A percentile compares a stretch with the other conserved stretches of the same genome.
phyloP scores from a whole-genome alignment of 2,113 vertebrate genomes.

The Cercopithecus mona region DNA sequence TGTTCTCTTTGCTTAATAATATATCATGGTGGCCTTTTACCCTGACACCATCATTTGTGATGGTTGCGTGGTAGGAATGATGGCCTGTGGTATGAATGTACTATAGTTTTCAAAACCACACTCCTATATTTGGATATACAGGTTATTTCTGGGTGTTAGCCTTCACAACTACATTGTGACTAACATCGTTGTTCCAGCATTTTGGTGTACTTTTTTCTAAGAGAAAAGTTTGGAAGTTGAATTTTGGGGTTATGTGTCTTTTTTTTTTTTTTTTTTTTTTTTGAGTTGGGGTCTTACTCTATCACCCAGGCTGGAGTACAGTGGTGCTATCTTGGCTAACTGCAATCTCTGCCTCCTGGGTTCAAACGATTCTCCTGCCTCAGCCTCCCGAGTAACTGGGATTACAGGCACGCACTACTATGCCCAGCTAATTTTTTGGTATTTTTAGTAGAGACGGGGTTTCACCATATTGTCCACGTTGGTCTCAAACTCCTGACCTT shows the following conservation, averaged over 20 bases:
- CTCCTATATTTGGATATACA: fast-evolving
- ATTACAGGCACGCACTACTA: too few relatives aligned
- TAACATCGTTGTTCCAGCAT: not conserved
- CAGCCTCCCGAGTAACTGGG: too few relatives aligned
- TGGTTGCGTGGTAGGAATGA: not conserved
- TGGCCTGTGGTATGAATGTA: not conserved
- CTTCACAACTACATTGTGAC: not conserved
- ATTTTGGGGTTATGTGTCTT: not conserved
- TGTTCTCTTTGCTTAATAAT: not conserved
- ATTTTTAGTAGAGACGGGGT: too few relatives aligned
- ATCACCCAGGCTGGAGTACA: too few relatives aligned
- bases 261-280: too few relatives aligned
- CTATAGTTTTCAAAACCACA: not conserved
- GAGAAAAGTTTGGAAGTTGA: not conserved
- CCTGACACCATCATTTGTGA: not conserved
- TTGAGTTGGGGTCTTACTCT: too few relatives aligned
- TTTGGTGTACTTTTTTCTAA: not conserved
- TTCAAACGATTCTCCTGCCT: too few relatives aligned
- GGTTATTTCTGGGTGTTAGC: not conserved
- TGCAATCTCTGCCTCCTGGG: too few relatives aligned
- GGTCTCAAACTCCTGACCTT: too few relatives aligned
- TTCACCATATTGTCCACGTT: too few relatives aligned
- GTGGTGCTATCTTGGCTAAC: too few relatives aligned
- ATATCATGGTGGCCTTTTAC: not conserved
- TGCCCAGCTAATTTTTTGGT: too few relatives aligned